Percentiles rank a stretch among this genome's conserved stretches.
These are phyloP conservation scores for Stictocephala bisonia DNA, from an alignment of 2,888 invertebrate species.

Conservation along the genomic window DNA sequence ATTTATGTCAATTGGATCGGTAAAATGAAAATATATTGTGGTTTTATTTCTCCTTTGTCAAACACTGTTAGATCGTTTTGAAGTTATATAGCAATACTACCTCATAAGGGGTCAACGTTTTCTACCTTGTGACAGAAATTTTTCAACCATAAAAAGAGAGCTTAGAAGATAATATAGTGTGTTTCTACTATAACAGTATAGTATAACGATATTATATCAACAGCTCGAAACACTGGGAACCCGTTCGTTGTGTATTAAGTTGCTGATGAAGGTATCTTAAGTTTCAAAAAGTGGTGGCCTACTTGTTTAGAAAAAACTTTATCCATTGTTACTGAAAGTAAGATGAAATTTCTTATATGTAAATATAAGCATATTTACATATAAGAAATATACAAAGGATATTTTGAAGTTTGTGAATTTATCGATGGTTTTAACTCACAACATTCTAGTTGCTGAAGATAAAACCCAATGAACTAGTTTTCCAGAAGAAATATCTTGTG, in stretches of 20 bases:
- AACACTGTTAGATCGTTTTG: background rate
- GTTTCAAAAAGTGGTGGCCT: background rate
- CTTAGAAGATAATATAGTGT: background rate
- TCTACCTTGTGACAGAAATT: background rate
- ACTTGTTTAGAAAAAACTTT: background rate
- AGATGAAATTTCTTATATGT: background rate
- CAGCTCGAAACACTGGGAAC: background rate
- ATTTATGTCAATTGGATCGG: too few species aligned
- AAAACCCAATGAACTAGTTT: too few species aligned
- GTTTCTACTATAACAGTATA: conserved; percentile 2
- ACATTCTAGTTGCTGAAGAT: background rate
- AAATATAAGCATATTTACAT: background rate
- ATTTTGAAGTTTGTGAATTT: background rate
- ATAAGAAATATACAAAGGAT: background rate
- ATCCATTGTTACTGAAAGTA: background rate
- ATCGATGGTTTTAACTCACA: background rate
- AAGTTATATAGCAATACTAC: background rate
- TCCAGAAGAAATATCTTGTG: background rate
- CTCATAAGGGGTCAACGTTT: background rate
- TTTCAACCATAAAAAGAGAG: conserved; percentile 1
- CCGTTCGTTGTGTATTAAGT: background rate
- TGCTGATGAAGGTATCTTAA: background rate
- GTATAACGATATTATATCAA: background rate
- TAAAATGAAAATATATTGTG: too few species aligned
- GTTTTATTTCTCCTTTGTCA: too few species aligned